These are phyloP conservation scores for Ochropacha duplaris DNA, from an alignment of 2,888 invertebrate species.

Conservation along the genomic window DNA sequence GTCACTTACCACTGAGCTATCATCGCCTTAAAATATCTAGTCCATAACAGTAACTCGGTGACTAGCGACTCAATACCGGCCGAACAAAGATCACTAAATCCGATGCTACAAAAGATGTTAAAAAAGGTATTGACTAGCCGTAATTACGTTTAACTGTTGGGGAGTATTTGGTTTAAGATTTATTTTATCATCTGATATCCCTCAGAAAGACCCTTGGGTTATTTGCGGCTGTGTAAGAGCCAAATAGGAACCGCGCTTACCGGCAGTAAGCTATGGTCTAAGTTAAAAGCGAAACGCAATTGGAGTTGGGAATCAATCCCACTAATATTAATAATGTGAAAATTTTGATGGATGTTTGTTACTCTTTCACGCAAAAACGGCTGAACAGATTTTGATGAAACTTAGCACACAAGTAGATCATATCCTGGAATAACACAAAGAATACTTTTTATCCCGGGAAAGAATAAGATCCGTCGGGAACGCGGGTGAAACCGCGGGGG, in stretches of 20 bases:
- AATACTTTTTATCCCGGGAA: no score
- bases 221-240: conserved; percentile 21
- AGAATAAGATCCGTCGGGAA: no score
- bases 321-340: no score
- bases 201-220: conserved; percentile 25
- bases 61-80: neutral
- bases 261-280: conserved; percentile 30
- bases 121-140: conserved; percentile 36
- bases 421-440: no score
- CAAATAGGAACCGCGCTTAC: conserved; percentile 35
- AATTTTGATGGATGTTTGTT: no score
- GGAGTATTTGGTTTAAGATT: conserved; percentile 60
- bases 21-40: neutral
- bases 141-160: conserved; percentile 63
- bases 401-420: no score
- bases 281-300: conserved; percentile 18
- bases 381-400: no score
- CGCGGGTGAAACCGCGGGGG: no score
- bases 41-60: neutral
- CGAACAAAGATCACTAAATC: neutral
- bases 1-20: no score
- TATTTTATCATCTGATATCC: conserved; percentile 65
- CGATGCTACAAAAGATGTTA: conserved; percentile 22
- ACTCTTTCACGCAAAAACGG: no score
- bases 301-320: neutral